Evolutionary conservation across 2,113 vertebrate species (phyloP).

Genomic region (Epinephelus lanceolatus): DNA sequence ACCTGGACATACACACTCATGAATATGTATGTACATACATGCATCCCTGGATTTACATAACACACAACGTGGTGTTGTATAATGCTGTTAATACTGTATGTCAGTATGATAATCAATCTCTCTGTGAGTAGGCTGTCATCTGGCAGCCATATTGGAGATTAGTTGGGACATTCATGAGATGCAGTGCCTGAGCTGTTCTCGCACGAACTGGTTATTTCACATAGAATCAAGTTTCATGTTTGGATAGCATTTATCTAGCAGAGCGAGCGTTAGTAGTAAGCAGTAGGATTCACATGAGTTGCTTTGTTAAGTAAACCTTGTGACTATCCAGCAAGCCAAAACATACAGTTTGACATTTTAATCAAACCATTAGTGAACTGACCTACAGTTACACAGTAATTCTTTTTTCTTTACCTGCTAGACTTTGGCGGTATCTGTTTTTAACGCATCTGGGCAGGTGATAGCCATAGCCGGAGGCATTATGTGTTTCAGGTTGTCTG

Average conservation of each 20-base stretch:
- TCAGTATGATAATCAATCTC: background rate
- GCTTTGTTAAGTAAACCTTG: background rate
- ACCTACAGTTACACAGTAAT: too few relatives aligned
- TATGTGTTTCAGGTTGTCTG: too few relatives aligned
- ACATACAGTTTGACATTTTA: background rate
- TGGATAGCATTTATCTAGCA: background rate
- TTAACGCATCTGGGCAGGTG: too few relatives aligned
- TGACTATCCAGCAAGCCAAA: background rate
- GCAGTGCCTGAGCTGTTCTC: background rate
- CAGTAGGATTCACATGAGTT: background rate
- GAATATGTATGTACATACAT: background rate
- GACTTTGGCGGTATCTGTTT: too few relatives aligned
- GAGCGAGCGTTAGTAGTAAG: constrained; percentile 1
- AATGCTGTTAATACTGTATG: background rate
- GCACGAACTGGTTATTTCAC: constrained; percentile 3
- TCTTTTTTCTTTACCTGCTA: too few relatives aligned
- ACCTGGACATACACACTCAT: constrained; percentile 28
- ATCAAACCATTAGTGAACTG: background rate
- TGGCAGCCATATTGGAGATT: background rate
- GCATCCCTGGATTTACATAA: background rate
- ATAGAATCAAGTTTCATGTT: constrained; percentile 12
- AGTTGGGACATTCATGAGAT: background rate
- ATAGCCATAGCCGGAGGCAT: too few relatives aligned
- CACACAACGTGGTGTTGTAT: background rate
- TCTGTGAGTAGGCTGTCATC: background rate